phyloP scores from a whole-genome alignment of 2,797 vertebrate species.

The Podargus strigoides region DNA sequence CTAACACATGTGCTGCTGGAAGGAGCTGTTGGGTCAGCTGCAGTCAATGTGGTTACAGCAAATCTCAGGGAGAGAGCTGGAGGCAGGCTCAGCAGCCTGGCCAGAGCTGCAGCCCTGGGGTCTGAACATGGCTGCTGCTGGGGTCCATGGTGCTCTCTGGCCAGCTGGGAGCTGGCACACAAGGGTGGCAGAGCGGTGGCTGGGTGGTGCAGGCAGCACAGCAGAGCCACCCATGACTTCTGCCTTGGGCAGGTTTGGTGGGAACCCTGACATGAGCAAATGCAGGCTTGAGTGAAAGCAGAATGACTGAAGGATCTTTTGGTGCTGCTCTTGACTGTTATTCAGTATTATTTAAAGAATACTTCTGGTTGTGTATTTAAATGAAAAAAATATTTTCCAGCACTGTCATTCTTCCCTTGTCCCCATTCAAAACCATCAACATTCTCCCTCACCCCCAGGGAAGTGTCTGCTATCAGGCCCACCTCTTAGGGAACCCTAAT shows the following conservation, averaged over 20 bases:
- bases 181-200: not conserved
- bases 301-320: not conserved
- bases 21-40: not conserved
- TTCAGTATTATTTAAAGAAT: not conserved
- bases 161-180: rapidly evolving
- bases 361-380: not conserved
- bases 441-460: rapidly evolving
- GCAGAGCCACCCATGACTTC: rapidly evolving
- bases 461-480: not conserved
- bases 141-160: rapidly evolving
- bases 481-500: not conserved
- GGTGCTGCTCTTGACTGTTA: not conserved
- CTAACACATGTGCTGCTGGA: rapidly evolving
- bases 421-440: not conserved
- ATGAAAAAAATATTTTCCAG: not conserved
- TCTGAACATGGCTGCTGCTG: not conserved
- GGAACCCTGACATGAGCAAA: not conserved
- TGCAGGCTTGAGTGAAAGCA: not conserved
- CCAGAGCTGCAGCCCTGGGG: not conserved
- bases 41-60: not conserved
- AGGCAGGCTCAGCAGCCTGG: not conserved
- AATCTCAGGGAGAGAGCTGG: not conserved
- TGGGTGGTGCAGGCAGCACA: rapidly evolving
- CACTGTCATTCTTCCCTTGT: not conserved
- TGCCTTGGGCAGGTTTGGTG: not conserved